Evolutionary conservation across 2,888 invertebrate genomes (phyloP), one percentile per base, ranked within the genome.

Genomic region (Xestia c-nigrum): DNA sequence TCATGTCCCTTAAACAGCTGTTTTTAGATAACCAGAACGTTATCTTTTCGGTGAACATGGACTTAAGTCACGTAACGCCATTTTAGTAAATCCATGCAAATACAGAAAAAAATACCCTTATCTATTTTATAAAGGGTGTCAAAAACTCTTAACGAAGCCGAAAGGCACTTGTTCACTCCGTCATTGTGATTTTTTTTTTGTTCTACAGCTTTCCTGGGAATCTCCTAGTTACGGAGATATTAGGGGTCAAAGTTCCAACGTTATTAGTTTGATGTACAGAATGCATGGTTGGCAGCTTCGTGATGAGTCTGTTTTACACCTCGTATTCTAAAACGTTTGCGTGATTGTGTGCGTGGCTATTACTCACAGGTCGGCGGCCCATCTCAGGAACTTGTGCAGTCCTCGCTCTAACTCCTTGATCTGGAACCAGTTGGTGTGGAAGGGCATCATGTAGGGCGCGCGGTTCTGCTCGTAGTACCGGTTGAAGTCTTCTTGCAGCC

Each of bases 361-460:
- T 70, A 94, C 96, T 94, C 89, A 97, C 96, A 91, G 89, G 19
- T 90, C 97, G 63, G 97, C 95, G 0, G 98, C 97, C 98, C 98
- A 99, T 87, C 98, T 98, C 78, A 99, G 95, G 95, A 99, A 99
- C 94, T 98, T 98, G 88, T 98, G 98, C 3, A 99, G 96, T 38
- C 99, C 99, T 78, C 97, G 97, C 92, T 98, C 99, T 19, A 98
- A 96, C 89, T 97, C 98, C 91, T 98, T 98, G 88, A 98, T 98
- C 93, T 98, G 98, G 97, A 99, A 99, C 99, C 99, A 99, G 94
- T 99, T 99, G 1, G 99, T 99, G 92, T 99, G 99, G 97, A 99
- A 98, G 0, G 99, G 98, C 98, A 99, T 99, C 98, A 99, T 98
- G 94, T 99, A 99, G 0, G 99, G 98, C 1, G 99, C 98, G 82